These are phyloP conservation scores for Drosophila hamatofila DNA, from an alignment of 2,888 invertebrate genomes.

Conservation along the genomic window DNA sequence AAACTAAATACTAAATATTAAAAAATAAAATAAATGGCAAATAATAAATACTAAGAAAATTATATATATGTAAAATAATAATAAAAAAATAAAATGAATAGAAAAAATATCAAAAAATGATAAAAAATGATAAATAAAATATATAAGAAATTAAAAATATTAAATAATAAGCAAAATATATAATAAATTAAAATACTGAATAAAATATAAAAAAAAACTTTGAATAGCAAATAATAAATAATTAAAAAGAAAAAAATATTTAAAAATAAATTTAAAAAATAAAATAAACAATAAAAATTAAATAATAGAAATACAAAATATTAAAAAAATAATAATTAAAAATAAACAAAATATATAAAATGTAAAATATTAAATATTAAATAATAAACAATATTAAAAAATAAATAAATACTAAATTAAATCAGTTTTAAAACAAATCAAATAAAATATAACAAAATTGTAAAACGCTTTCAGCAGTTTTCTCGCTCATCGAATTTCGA, in stretches of 20 bases:
- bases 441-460: background rate
- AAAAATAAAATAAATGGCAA: background rate
- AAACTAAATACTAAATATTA: background rate
- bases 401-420: background rate
- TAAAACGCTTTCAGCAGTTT: background rate
- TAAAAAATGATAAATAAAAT: background rate
- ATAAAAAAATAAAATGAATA: too few species aligned
- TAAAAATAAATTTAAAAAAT: background rate
- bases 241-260: too few species aligned
- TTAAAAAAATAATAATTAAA: background rate
- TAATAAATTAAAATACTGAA: background rate
- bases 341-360: background rate
- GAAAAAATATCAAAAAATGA: background rate
- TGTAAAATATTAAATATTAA: background rate
- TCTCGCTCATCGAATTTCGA: background rate
- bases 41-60: background rate
- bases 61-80: too few species aligned
- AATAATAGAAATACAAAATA: background rate
- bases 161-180: too few species aligned
- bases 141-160: background rate
- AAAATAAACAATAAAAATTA: background rate
- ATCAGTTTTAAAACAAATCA: background rate
- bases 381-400: background rate
- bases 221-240: background rate
- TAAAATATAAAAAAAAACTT: background rate